These are phyloP conservation scores for Heteractis magnifica DNA, from an alignment of 92 coral and sea anemone species.

Conservation along the genomic window DNA sequence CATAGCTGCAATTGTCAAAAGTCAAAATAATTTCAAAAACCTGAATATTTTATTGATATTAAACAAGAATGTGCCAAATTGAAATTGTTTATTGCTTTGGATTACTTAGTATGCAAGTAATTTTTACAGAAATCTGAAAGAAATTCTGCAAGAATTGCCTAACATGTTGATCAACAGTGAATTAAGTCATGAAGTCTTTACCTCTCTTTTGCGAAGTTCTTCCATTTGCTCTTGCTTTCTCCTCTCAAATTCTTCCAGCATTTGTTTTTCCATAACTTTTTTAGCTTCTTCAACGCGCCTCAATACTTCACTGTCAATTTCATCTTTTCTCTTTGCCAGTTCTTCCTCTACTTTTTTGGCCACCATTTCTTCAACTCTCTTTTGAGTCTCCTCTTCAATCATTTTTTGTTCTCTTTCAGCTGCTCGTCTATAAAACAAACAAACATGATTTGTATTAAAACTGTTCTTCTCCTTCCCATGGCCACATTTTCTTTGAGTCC, in stretches of 20 bases:
- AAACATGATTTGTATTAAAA: no score
- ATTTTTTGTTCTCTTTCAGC: constrained; percentile 92
- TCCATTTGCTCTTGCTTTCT: constrained; percentile 87
- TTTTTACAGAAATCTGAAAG: constrained; percentile 6
- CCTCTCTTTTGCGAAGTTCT: constrained; percentile 85
- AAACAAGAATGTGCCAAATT: background rate
- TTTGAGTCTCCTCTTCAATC: constrained; percentile 93
- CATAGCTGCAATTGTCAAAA: background rate
- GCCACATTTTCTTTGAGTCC: no score
- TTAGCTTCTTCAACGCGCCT: constrained; percentile 97
- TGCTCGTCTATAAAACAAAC: constrained; percentile 69
- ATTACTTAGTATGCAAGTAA: constrained; percentile 9
- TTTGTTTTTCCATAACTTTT: constrained; percentile 88
- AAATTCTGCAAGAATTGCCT: constrained; percentile 40
- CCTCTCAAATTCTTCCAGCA: constrained; percentile 97
- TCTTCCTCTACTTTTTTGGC: constrained; percentile 95
- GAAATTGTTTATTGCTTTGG: background rate
- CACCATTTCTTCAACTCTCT: constrained; percentile 94
- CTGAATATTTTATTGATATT: no score
- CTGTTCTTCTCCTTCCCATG: no score
- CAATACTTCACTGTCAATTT: constrained; percentile 89
- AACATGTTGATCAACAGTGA: constrained; percentile 10
- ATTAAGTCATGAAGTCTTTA: constrained; percentile 28
- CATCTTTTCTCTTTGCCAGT: constrained; percentile 97
- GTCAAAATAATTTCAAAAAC: no score